phyloP scores from a whole-genome alignment of 2,797 vertebrate species.

The Cynodonichthys magdalenae region DNA sequence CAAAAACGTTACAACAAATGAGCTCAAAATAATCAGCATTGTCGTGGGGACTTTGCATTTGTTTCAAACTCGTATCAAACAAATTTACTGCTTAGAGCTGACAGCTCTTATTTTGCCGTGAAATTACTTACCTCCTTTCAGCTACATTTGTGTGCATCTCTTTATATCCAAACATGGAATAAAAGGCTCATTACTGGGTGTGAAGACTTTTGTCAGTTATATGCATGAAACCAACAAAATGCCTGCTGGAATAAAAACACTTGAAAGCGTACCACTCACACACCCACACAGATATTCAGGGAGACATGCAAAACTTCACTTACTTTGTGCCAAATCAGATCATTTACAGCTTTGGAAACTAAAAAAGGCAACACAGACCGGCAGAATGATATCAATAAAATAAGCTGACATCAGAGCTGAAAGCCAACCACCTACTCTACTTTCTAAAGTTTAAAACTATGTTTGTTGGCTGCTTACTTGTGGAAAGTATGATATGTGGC shows the following conservation, averaged over 20 bases:
- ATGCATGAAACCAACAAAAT: conserved; percentile 22
- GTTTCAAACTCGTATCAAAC: no score
- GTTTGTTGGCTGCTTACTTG: conserved; percentile 8
- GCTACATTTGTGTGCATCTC: neutral
- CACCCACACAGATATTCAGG: conserved; percentile 28
- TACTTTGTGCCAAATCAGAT: conserved; percentile 29
- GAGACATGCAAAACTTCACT: conserved; percentile 19
- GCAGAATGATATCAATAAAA: conserved; percentile 5
- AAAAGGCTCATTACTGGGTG: neutral
- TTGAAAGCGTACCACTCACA: conserved; percentile 24
- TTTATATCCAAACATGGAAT: neutral
- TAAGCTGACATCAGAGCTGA: conserved; percentile 25
- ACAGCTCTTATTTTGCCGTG: no score
- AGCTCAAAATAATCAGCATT: no score
- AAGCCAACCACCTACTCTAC: conserved; percentile 22
- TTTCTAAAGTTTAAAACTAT: conserved; percentile 6
- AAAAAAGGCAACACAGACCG: conserved; percentile 1
- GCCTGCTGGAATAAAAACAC: conserved; percentile 22
- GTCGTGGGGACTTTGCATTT: no score
- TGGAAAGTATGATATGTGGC: neutral
- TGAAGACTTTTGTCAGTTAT: conserved; percentile 9
- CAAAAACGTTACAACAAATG: no score
- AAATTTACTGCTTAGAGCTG: no score
- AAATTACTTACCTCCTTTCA: neutral
- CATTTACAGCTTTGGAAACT: conserved; percentile 21